Evolutionary conservation across 2,888 invertebrate genomes (phyloP).

Genomic region (Acleris cristana): DNA sequence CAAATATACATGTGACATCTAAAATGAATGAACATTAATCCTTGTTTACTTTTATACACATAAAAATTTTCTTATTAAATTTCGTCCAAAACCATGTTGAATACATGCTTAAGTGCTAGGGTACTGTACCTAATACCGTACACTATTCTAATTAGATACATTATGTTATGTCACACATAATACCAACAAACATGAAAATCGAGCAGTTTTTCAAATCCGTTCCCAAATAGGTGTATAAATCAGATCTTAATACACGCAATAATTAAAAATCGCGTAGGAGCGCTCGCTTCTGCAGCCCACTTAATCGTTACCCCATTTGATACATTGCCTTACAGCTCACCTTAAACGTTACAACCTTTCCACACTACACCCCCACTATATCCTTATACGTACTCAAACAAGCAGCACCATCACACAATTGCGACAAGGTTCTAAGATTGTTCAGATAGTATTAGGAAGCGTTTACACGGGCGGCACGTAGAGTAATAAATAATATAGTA

Average conservation of each 20-base stretch:
- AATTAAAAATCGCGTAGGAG: conserved; percentile 78
- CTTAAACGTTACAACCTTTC: conserved; percentile 58
- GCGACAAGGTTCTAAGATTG: conserved; percentile 67
- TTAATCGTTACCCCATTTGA: conserved; percentile 77
- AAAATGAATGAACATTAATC: too few relatives aligned
- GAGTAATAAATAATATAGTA: conserved; percentile 83
- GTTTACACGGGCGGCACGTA: conserved; percentile 83
- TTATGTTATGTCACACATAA: too few relatives aligned
- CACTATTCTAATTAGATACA: too few relatives aligned
- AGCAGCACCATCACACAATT: conserved; percentile 39
- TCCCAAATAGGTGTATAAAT: conserved; percentile 58
- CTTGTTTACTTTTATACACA: too few relatives aligned
- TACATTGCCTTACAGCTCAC: conserved; percentile 64
- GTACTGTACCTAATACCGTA: too few relatives aligned
- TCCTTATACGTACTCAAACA: conserved; percentile 14
- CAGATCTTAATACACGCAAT: conserved; percentile 70
- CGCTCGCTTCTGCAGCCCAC: conserved; percentile 62
- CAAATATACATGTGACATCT: too few relatives aligned
- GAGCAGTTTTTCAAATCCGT: conserved; percentile 27
- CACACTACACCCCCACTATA: conserved; percentile 43
- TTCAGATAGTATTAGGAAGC: conserved; percentile 79
- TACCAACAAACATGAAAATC: conserved; percentile 1
- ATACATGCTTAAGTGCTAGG: too few relatives aligned
- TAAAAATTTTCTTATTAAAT: too few relatives aligned
- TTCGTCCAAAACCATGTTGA: too few relatives aligned